Evolutionary conservation across 2,888 invertebrate species (phyloP), one percentile per base, ranked within the genome.

Genomic region (Chalcis sispes): DNA sequence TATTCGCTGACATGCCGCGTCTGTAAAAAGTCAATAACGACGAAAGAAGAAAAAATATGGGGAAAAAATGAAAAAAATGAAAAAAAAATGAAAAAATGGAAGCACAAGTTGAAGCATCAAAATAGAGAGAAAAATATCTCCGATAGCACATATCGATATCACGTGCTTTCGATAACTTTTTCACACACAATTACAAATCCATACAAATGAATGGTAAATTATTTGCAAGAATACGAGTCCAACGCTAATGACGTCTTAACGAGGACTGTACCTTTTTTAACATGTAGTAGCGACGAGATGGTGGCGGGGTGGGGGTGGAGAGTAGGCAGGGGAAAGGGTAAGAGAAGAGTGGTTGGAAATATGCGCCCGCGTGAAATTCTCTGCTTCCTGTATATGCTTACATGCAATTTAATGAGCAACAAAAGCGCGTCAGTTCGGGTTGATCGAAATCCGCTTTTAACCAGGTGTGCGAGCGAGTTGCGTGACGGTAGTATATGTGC

Each of bases 11-110:
- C 64, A 65, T 8, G 50, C 50, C 50, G 50, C 64, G 50, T 50
- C 64, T 65, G 64, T 42, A 50, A 65, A 64, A 64, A 65, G 64
- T 65, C 64, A 65, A 65, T 50, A 65, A 64, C 62, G 29, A n/a
- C 8, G 20, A 5, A 20, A 20, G n/a, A 27, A 50, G 50, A 64
- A 65, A 65, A 32, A 23, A 15, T 18, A 50, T 32, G 2, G 64
- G 32, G 13, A n/a, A 15, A 2, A 50, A 50, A 65, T 50, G 20
- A 15, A 20, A 50, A n/a, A n/a, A n/a, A n/a, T n/a, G 29, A 62
- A 29, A 27, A 62, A 29, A 62, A 23, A 46, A 36, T 8, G 15
- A 62, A 20, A 46, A n/a, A n/a, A n/a, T n/a, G n/a, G n/a, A n/a
- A n/a, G n/a, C n/a, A n/a, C n/a, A n/a, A n/a, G n/a, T n/a, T n/a